These are phyloP conservation scores for Fragariocoptes setiger DNA, from an alignment of 1,140 invertebrate genomes.

Conservation along the genomic window DNA sequence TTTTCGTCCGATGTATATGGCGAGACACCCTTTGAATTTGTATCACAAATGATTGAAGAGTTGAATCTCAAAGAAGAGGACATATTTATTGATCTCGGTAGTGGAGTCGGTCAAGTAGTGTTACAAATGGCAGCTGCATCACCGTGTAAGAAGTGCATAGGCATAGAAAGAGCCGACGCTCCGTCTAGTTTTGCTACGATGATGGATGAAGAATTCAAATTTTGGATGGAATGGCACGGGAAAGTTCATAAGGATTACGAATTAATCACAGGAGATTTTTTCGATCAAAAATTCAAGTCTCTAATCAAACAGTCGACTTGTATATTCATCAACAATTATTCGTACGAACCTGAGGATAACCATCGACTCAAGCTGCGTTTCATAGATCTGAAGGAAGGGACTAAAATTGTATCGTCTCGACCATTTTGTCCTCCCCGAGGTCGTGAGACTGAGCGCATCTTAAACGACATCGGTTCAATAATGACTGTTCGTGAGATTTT, in stretches of 20 bases:
- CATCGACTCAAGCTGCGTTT: constrained; percentile 78
- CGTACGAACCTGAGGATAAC: constrained; percentile 90
- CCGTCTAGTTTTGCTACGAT: constrained; percentile 69
- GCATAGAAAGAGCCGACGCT: constrained; percentile 81
- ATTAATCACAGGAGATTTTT: constrained; percentile 71
- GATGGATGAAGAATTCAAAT: constrained; percentile 59
- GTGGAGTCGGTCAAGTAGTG: constrained; percentile 76
- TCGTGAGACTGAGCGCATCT: constrained; percentile 65
- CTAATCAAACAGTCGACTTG: constrained; percentile 65
- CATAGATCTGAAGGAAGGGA: constrained; percentile 74
- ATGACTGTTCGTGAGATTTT: constrained; percentile 90
- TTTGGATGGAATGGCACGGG: constrained; percentile 88
- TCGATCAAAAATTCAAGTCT: constrained; percentile 58
- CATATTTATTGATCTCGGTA: constrained; percentile 82
- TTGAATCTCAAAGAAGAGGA: constrained; percentile 66
- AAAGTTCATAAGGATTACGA: constrained; percentile 66
- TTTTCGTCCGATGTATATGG: constrained; percentile 95
- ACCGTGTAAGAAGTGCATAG: constrained; percentile 58
- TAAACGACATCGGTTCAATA: constrained; percentile 80
- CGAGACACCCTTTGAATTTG: constrained; percentile 84
- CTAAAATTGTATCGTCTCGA: constrained; percentile 92
- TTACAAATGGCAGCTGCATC: constrained; percentile 83
- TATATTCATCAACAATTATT: constrained; percentile 96
- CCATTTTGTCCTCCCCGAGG: constrained; percentile 92
- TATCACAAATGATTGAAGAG: constrained; percentile 86